These are phyloP conservation scores for Eupithecia tripunctaria DNA, from an alignment of 2,888 invertebrate genomes.

Conservation along the genomic window DNA sequence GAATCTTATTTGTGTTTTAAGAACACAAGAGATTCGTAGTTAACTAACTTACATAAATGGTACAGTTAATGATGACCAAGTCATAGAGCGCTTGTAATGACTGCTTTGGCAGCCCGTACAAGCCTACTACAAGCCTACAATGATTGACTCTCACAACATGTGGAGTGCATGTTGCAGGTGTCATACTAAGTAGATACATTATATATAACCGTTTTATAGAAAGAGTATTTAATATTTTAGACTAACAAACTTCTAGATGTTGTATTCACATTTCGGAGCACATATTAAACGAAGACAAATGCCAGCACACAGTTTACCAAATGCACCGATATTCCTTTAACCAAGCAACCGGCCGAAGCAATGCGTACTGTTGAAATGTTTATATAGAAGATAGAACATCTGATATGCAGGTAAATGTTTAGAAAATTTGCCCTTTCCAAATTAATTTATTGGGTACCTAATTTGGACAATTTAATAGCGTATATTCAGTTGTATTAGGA, in stretches of 20 bases:
- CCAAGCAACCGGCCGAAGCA: constrained; percentile 73
- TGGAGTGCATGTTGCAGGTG: neutral
- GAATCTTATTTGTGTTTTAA: too few relatives aligned
- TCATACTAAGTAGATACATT: neutral
- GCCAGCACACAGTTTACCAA: constrained; percentile 67
- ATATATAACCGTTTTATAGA: neutral
- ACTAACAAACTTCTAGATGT: neutral
- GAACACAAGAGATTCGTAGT: too few relatives aligned
- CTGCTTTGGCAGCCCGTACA: neutral
- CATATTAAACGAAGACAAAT: constrained; percentile 49
- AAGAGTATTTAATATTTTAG: neutral
- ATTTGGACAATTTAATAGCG: too few relatives aligned
- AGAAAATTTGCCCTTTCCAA: neutral
- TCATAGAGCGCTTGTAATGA: neutral
- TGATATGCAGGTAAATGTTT: neutral
- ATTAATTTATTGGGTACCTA: neutral
- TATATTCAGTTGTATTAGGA: too few relatives aligned
- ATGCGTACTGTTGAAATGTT: constrained; percentile 60
- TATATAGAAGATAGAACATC: constrained; percentile 28
- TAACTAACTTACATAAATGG: too few relatives aligned
- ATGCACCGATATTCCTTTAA: constrained; percentile 72
- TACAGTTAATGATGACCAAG: neutral
- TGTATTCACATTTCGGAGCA: constrained; percentile 47
- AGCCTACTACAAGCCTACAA: neutral
- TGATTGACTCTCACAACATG: neutral